Percentiles rank a stretch among this genome's conserved stretches.
phyloP scores from a whole-genome alignment of 2,888 invertebrate genomes.

The Atethmia centrago region DNA sequence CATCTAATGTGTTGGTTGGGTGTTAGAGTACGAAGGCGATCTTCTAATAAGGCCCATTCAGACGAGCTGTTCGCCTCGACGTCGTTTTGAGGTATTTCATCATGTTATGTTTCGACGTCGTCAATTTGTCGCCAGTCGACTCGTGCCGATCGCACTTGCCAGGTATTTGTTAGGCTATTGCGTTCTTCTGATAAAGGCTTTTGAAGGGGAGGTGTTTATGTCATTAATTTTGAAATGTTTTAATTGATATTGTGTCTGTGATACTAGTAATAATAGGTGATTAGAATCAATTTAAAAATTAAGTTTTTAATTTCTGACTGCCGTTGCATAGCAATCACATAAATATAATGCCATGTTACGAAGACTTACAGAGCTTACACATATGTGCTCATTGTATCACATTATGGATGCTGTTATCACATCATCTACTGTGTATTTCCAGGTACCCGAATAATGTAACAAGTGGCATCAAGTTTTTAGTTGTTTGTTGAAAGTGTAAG shows the following conservation, averaged over 20 bases:
- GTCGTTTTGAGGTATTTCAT: constrained; percentile 86
- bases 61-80: constrained; percentile 79
- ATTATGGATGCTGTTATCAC: constrained; percentile 82
- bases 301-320: constrained; percentile 50
- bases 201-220: constrained; percentile 47
- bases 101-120: constrained; percentile 81
- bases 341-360: constrained; percentile 69
- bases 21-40: constrained; percentile 69
- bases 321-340: constrained; percentile 70
- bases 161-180: constrained; percentile 88
- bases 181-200: constrained; percentile 56
- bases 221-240: constrained; percentile 45
- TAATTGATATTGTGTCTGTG: constrained; percentile 54
- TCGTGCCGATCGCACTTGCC: constrained; percentile 78
- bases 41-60: constrained; percentile 72
- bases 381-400: constrained; percentile 76
- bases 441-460: constrained; percentile 84
- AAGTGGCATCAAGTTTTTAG: constrained; percentile 80
- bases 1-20: constrained; percentile 57
- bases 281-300: constrained; percentile 41
- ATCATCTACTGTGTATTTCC: constrained; percentile 87
- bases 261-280: constrained; percentile 55
- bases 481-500: background rate
- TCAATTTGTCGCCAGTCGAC: constrained; percentile 72
- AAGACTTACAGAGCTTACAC: constrained; percentile 75